These are phyloP conservation scores for Tamias sibiricus DNA, from an alignment of 2,113 vertebrate genomes.

Conservation along the genomic window DNA sequence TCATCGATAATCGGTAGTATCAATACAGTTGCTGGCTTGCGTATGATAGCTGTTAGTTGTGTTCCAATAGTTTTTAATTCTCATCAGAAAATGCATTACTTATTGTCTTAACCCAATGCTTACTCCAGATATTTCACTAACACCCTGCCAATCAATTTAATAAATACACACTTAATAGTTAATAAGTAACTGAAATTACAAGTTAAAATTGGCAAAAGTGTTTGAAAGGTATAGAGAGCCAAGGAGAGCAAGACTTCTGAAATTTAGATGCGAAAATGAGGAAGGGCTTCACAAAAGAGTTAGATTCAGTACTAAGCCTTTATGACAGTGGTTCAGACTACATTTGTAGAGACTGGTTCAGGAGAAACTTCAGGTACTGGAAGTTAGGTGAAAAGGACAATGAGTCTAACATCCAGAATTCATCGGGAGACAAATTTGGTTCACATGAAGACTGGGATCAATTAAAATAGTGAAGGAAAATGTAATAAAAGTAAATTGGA, in stretches of 20 bases:
- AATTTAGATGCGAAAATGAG: not conserved
- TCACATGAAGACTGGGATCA: conserved; percentile 14
- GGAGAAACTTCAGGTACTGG: not conserved
- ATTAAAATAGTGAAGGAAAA: not conserved
- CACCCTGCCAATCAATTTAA: not conserved
- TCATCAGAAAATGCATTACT: not conserved
- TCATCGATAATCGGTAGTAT: no score
- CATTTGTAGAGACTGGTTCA: not conserved
- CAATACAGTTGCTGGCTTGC: not conserved
- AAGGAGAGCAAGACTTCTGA: not conserved
- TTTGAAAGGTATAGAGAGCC: not conserved
- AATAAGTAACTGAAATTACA: not conserved
- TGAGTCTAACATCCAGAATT: not conserved
- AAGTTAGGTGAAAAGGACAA: not conserved
- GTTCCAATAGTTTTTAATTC: conserved; percentile 14
- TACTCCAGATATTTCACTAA: not conserved
- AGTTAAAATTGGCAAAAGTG: not conserved
- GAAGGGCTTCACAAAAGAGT: not conserved
- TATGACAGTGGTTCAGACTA: not conserved
- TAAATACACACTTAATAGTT: not conserved
- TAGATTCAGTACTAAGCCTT: not conserved
- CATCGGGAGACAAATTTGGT: not conserved
- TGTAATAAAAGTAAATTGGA: not conserved
- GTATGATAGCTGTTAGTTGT: not conserved
- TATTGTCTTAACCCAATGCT: not conserved